These are phyloP conservation scores for Capitulum mitella DNA, from an alignment of 2,888 invertebrate species.

Conservation along the genomic window DNA sequence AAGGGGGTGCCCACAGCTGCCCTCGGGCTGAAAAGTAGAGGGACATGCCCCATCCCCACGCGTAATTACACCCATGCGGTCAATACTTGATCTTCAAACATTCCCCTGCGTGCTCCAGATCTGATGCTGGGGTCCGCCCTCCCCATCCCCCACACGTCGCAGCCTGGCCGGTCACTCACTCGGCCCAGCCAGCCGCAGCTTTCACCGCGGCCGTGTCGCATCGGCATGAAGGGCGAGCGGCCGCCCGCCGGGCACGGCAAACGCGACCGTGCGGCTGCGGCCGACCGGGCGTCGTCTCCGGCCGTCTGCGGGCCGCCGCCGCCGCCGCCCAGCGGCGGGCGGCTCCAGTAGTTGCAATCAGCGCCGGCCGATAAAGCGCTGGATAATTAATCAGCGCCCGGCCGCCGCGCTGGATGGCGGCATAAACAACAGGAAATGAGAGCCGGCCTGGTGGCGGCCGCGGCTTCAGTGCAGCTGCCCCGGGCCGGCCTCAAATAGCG, in stretches of 20 bases:
- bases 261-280: neutral
- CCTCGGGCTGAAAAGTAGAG: no score
- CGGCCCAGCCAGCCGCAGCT: neutral
- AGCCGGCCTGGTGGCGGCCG: no score
- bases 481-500: no score
- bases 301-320: neutral
- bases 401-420: neutral
- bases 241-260: neutral
- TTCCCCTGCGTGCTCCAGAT: no score
- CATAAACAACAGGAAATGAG: conserved; percentile 16
- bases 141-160: no score
- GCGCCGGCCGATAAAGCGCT: neutral
- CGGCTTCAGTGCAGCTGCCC: no score
- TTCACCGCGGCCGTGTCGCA: conserved; percentile 1
- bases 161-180: conserved; percentile 13
- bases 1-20: no score
- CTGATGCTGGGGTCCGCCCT: no score
- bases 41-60: no score
- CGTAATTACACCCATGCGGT: no score
- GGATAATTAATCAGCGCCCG: neutral
- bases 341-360: neutral
- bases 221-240: neutral
- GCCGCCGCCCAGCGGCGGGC: neutral
- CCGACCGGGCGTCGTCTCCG: neutral
- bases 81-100: no score